Evolutionary conservation across 1,140 invertebrate genomes (phyloP), one percentile per base, ranked within the genome.

Genomic region (Calephelis virginiensis): DNA sequence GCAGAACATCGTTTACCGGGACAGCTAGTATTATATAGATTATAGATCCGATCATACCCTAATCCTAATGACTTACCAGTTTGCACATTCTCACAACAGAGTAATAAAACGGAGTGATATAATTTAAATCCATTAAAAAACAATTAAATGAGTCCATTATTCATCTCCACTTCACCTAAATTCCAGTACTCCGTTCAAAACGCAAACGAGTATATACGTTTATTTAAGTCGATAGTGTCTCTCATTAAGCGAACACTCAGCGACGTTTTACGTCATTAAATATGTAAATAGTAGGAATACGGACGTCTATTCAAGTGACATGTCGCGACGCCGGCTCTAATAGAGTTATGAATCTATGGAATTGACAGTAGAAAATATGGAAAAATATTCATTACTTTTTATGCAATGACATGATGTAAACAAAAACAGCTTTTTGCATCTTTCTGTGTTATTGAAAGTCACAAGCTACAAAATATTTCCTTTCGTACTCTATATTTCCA

Each of bases 241-340:
- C 85, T 88, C 83, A 88, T 88, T 86, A 88, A 70, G 71, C 70
- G 68, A 74, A 74, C 74, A 69, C 70, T 77, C 67, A 66, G 73
- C 77, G 82, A 79, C 82, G 77, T 80, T 80, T 76, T 78, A 78
- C 76, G 79, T 86, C 85, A 85, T 89, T 86, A 84, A 85, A 81
- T 85, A 89, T 89, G 86, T 83, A 85, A 89, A 89, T 86, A 82
- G 71, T 80, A 73, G 78, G 76, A 83, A 85, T 81, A 86, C 78
- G 78, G 75, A 67, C 77, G 82, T 85, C 85, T 76, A 84, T 83
- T 86, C 78, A 80, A 62, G 70, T 80, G 84, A 86, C 86, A 89
- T 82, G 83, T 83, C 74, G 80, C 75, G 78, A 78, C 77, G 81
- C 67, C 73, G 71, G 67, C 72, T 71, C 69, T 69, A 48, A 59